Evolutionary conservation across 2,797 vertebrate species (phyloP).

Genomic region (Mormyrops boulengeri): DNA sequence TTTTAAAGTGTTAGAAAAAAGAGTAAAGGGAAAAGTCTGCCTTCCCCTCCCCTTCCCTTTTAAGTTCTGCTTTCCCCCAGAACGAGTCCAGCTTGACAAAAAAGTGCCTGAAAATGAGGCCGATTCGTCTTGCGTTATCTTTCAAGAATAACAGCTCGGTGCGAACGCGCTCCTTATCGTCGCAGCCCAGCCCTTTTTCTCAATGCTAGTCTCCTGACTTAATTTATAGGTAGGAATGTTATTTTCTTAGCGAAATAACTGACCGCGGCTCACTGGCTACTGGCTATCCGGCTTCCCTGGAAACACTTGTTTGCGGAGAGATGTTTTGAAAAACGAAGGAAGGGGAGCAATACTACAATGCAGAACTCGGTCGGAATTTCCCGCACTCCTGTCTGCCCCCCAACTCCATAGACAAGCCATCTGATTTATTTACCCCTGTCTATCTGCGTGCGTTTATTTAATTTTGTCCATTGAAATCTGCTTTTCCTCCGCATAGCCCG

Average conservation of each 20-base stretch:
- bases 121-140: constrained; percentile 7
- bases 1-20: not conserved
- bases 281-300: not conserved
- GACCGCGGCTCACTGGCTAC: not conserved
- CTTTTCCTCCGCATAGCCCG: constrained; percentile 6
- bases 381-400: not conserved
- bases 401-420: not conserved
- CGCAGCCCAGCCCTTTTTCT: not conserved
- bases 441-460: constrained; percentile 25
- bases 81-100: not conserved
- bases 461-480: constrained; percentile 24
- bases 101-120: not conserved
- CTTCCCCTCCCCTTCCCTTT: not conserved
- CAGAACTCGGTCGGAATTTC: not conserved
- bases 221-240: constrained; percentile 19
- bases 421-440: constrained; percentile 15
- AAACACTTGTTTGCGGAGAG: not conserved
- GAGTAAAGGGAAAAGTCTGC: constrained; percentile 25
- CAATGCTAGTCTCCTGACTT: constrained; percentile 2
- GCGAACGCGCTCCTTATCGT: constrained; percentile 7
- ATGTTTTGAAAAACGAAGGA: not conserved
- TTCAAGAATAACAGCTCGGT: constrained; percentile 2
- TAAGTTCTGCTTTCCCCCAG: not conserved
- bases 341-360: not conserved
- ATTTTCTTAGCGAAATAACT: constrained; percentile 17